Conservation (phyloP, 2,113 vertebrate species). For the Lates calcarifer region DNA sequence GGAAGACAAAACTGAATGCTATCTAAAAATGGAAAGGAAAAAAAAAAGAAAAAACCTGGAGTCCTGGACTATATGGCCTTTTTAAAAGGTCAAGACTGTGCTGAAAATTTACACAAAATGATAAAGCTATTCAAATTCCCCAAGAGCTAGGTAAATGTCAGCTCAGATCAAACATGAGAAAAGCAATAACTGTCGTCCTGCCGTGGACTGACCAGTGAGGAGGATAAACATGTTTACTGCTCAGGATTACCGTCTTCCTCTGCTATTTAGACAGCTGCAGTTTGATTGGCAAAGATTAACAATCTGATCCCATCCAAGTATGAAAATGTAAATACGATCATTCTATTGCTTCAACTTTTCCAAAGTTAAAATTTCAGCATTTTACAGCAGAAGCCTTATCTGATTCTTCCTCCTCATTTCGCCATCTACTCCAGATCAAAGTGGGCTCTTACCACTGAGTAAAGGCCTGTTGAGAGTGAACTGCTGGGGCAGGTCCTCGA, state of each 20-base stretch:
- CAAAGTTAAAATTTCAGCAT: not conserved
- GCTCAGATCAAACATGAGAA: constrained; percentile 58
- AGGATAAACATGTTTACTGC: constrained; percentile 43
- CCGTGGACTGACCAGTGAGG: constrained; percentile 14
- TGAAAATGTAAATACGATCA: not conserved
- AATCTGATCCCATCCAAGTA: not conserved
- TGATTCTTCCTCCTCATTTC: not conserved
- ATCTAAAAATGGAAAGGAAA: constrained; percentile 44
- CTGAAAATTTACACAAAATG: constrained; percentile 56
- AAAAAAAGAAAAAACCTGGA: not conserved
- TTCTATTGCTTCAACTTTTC: not conserved
- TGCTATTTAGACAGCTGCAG: constrained; percentile 51
- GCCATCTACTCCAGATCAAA: not conserved
- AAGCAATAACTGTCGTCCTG: constrained; percentile 50
- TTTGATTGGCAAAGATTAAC: constrained; percentile 33
- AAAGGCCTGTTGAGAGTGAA: constrained; percentile 95
- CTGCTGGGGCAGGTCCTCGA: constrained; percentile 92
- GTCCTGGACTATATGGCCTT: constrained; percentile 40
- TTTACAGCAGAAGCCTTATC: not conserved
- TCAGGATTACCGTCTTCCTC: constrained; percentile 15
- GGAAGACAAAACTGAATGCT: constrained; percentile 13
- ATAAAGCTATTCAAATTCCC: constrained; percentile 64
- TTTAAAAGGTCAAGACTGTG: constrained; percentile 57
- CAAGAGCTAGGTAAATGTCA: constrained; percentile 75
- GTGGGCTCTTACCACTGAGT: constrained; percentile 88